phyloP scores from a whole-genome alignment of 2,888 invertebrate genomes.

The Carabus problematicus region DNA sequence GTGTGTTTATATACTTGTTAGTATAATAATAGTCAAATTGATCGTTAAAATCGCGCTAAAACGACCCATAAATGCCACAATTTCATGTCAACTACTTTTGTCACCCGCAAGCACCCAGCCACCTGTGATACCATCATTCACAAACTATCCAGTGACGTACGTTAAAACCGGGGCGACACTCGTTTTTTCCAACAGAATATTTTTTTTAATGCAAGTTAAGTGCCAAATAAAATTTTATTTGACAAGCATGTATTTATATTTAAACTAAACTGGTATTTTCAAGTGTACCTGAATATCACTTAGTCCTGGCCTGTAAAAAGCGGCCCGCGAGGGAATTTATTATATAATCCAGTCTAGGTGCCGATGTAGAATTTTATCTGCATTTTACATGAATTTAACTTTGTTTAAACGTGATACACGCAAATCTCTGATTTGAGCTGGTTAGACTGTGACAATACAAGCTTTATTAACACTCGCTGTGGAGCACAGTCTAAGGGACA shows the following conservation, averaged over 20 bases:
- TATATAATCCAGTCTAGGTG: no score
- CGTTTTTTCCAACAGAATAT: no score
- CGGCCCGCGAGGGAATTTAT: no score
- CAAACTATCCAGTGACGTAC: background rate
- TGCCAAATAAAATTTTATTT: no score
- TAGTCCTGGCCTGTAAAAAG: no score
- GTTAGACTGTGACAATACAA: slow-evolving; percentile 27
- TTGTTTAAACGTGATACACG: no score
- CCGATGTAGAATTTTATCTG: slow-evolving; percentile 30
- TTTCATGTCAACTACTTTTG: slow-evolving; percentile 32
- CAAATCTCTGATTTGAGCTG: background rate
- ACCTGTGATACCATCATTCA: slow-evolving; percentile 33
- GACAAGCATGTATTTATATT: no score
- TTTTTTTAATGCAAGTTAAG: no score
- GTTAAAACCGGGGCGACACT: background rate
- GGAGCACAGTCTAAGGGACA: slow-evolving; percentile 47
- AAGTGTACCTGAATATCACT: no score
- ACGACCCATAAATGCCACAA: slow-evolving; percentile 57
- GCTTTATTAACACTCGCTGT: slow-evolving; percentile 43
- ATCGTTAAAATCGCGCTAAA: slow-evolving; percentile 59
- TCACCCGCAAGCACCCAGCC: slow-evolving; percentile 10
- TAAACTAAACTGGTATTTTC: no score
- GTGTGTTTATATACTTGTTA: slow-evolving; percentile 40
- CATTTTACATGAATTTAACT: slow-evolving; percentile 22
- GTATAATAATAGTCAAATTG: slow-evolving; percentile 50